Evolutionary conservation across 2,888 invertebrate genomes (phyloP).

Genomic region (Erannis defoliaria): DNA sequence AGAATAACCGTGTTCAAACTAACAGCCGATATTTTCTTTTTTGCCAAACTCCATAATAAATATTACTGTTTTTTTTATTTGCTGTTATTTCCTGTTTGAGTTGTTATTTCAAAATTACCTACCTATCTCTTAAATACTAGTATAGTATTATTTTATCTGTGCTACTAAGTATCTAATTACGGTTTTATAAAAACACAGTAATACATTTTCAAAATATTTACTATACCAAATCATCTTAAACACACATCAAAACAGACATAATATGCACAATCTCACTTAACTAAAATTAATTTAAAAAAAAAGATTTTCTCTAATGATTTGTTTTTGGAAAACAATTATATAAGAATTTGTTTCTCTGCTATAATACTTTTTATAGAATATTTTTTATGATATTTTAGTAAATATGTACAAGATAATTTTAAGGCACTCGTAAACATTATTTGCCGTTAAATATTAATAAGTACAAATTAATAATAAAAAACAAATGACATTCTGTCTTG

Average conservation of each 20-base stretch:
- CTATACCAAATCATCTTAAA: conserved; percentile 85
- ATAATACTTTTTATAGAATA: conserved; percentile 67
- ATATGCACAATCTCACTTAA: conserved; percentile 86
- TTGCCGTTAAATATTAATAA: conserved; percentile 74
- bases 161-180: background rate
- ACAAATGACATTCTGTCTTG: conserved; percentile 73
- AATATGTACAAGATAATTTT: conserved; percentile 81
- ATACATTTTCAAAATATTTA: conserved; percentile 81
- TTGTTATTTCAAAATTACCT: too few species aligned
- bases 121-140: too few species aligned
- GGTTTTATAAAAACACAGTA: conserved; percentile 48
- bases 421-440: conserved; percentile 78
- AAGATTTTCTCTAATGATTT: conserved; percentile 68
- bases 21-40: too few species aligned
- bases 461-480: conserved; percentile 78
- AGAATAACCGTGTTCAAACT: too few species aligned
- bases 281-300: conserved; percentile 68
- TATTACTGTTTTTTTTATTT: too few species aligned
- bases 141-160: too few species aligned
- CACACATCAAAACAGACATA: conserved; percentile 86
- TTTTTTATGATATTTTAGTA: conserved; percentile 57
- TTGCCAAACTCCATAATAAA: too few species aligned
- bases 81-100: too few species aligned
- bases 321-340: conserved; percentile 82
- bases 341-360: conserved; percentile 72